Conservation (phyloP, 2,797 vertebrate species). For the Acropternis orthonyx region DNA sequence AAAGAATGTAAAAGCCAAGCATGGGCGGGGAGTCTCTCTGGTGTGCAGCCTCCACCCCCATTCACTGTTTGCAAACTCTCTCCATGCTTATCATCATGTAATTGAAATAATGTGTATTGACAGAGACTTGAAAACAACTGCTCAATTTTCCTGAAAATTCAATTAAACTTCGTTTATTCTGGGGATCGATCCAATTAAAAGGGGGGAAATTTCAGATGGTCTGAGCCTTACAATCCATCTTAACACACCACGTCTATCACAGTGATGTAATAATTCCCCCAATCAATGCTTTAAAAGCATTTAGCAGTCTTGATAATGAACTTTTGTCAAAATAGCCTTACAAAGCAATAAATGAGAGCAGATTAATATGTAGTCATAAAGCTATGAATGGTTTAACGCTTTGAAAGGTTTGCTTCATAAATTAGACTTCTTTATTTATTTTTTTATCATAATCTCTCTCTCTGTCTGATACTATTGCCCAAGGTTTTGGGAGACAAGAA, state of each 20-base stretch:
- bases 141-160: constrained; percentile 94
- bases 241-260: constrained; percentile 81
- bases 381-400: constrained; percentile 75
- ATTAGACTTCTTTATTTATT: constrained; percentile 63
- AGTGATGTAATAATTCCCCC: constrained; percentile 90
- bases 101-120: constrained; percentile 96
- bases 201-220: constrained; percentile 80
- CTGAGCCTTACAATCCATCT: constrained; percentile 86
- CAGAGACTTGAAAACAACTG: constrained; percentile 94
- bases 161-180: constrained; percentile 99
- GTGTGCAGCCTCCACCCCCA: background rate
- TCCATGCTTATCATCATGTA: constrained; percentile 83
- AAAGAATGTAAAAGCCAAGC: constrained; percentile 42
- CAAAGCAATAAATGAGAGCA: constrained; percentile 87
- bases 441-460: constrained; percentile 9
- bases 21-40: background rate
- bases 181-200: constrained; percentile 90
- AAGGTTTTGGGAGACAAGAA: background rate
- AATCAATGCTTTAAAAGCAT: constrained; percentile 98
- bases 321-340: constrained; percentile 90
- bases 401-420: constrained; percentile 53
- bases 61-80: constrained; percentile 73
- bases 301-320: constrained; percentile 92
- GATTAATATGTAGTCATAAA: constrained; percentile 90
- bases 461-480: background rate